Evolutionary conservation across 1,140 invertebrate genomes (phyloP), one percentile per base, ranked within the genome.

Genomic region (Helicorthomorpha holstii): DNA sequence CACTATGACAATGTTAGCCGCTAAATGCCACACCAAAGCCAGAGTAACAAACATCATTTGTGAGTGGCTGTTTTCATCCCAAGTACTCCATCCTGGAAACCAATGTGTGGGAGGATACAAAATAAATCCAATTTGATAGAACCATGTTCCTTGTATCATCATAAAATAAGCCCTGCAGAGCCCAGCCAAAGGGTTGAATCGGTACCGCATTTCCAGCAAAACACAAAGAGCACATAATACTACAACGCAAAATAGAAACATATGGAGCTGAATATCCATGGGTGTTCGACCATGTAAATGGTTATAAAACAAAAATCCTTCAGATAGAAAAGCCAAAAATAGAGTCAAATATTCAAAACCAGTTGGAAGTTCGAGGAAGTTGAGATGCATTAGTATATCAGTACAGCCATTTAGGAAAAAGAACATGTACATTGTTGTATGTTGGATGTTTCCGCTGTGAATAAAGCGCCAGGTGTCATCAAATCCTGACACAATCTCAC

Each of bases 51-150:
- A 60, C 69, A 73, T 73, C 60, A 73, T 65, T 52, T 73, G 61
- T 3, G 60, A 56, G 56, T 71, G 70, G 53, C 67, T 58, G 0
- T 69, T 59, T 19, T 59, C 49, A 21, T 71, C 61, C 71, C 71
- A 73, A 12, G 34, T 49, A n/a, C 56, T 57, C 10, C 58, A 52
- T 4, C 61, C 63, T 21, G 63, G 47, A n/a, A n/a, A n/a, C n/a
- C n/a, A n/a, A n/a, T n/a, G n/a, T n/a, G n/a, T n/a, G 2, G 72
- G 73, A n/a, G 67, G 68, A 57, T 74, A 72, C 24, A 75, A 58
- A 51, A 74, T 71, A 60, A 71, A 73, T 0, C 67, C 73, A 7
- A 73, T 60, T 53, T 72, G 69, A 57, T 63, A 70, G 59, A 75
- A 74, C 73, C 73, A 75, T 0, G 69, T 69, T 3, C 72, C 72